Base-by-base conservation (phyloP, 2,797 vertebrate species). In the Columba guinea region DNA sequence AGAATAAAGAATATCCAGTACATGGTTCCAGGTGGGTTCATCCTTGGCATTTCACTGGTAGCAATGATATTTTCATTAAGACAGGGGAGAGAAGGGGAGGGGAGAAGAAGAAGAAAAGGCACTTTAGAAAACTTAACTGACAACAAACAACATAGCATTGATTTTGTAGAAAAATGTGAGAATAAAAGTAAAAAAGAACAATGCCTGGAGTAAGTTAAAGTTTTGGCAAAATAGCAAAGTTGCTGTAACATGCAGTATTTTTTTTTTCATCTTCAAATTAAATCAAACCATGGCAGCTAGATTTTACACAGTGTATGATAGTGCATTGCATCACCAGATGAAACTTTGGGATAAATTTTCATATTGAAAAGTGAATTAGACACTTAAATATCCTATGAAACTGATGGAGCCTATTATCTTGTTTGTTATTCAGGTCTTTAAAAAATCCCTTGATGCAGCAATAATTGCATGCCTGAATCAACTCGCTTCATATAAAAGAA, bases 371-470 rank as follows among this genome's bases (percentile, higher is more conserved):
- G 46, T 51, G 58, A 90, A 87, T 90, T 93, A 93, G 51, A 80
- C 80, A 37, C 78, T 93, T 94, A 84, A 86, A 71, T 71, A 68
- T 63, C 53, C 69, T 70, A 39, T 52, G 93, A 91, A 95, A 88
- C 24, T 78, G 81, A 94, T 77, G 75, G 82, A 86, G 60, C 14
- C 64, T 58, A 88, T 95, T 96, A 89, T 84, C 68, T 84, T 87
- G 68, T 93, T 96, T 96, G 56, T 95, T 96, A 82, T 84, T 94
- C 84, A 75, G 8, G 51, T 84, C 81, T 96, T 96, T 58, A 77
- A 95, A 97, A 81, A 92, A 91, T 94, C 80, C 71, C 91, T 95
- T 90, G 93, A 52, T 82, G 44, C 60, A 91, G 49, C 59, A 82
- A 51, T 96, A 95, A 89, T 89, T 90, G 55, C 49, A 58, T 93